Percentiles rank a stretch among this genome's conserved stretches.
These are phyloP conservation scores for Xenopus laevis DNA, from an alignment of 2,113 vertebrate species.

Conservation along the genomic window DNA sequence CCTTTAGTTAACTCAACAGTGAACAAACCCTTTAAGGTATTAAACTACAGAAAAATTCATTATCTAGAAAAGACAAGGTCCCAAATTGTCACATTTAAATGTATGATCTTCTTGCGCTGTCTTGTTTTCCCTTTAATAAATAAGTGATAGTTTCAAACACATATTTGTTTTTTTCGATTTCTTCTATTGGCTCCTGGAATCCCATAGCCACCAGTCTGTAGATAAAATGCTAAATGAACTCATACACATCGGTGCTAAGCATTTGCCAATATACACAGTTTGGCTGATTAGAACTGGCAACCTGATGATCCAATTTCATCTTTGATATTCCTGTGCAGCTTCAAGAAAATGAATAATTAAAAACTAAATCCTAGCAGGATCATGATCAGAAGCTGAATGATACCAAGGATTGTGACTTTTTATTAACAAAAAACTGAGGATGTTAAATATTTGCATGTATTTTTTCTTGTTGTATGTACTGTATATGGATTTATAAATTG, in stretches of 20 bases:
- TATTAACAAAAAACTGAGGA: constrained; percentile 19
- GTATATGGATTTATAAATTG: not conserved
- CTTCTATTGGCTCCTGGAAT: not conserved
- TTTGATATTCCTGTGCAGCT: constrained; percentile 40
- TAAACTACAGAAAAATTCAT: no score
- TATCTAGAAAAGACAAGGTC: no score
- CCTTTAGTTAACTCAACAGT: no score
- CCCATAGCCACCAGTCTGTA: constrained; percentile 22
- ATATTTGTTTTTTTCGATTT: not conserved
- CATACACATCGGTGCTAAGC: not conserved
- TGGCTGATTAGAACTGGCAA: constrained; percentile 39
- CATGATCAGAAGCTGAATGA: constrained; percentile 31
- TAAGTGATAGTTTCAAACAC: no score
- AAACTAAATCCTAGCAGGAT: constrained; percentile 45
- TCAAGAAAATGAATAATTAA: constrained; percentile 48
- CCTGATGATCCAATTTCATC: constrained; percentile 40
- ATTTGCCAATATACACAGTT: no score
- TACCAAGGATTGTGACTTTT: no score
- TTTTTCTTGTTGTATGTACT: not conserved
- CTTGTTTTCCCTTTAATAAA: no score
- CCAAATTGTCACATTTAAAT: no score
- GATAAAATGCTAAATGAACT: constrained; percentile 43
- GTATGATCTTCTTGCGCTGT: no score
- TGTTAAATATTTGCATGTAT: not conserved
- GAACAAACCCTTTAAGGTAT: no score